phyloP scores from a whole-genome alignment of 2,113 vertebrate genomes.

The Pteruthius melanotis region DNA sequence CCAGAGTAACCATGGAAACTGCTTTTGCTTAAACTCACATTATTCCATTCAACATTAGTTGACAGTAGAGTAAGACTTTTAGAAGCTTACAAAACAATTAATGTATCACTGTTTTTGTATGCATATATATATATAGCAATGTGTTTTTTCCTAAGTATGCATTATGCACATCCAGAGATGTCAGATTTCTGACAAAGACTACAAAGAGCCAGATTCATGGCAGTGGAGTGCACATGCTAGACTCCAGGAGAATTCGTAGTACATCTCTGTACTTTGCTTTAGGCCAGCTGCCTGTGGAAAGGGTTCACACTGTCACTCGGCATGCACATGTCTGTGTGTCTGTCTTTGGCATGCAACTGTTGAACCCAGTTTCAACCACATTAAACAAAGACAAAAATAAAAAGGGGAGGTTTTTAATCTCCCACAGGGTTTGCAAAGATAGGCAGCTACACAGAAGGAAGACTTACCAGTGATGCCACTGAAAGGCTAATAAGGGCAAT shows the following conservation, averaged over 20 bases:
- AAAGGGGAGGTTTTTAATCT: background rate
- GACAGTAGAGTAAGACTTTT: constrained; percentile 56
- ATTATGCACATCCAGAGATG: background rate
- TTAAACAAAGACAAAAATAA: background rate
- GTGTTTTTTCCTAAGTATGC: background rate
- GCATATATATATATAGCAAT: background rate
- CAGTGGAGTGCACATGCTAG: background rate
- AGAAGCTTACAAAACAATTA: constrained; percentile 64
- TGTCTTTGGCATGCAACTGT: background rate
- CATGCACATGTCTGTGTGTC: background rate
- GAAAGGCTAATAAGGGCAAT: background rate
- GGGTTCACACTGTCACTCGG: background rate
- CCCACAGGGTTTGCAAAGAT: background rate
- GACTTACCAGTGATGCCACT: background rate
- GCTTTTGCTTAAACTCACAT: constrained; percentile 70
- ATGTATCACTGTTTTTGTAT: background rate
- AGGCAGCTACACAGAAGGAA: background rate
- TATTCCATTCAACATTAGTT: constrained; percentile 62
- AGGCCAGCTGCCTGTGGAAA: background rate
- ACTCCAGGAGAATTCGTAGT: background rate
- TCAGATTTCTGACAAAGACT: constrained; percentile 28
- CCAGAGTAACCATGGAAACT: constrained; percentile 78
- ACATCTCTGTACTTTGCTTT: background rate
- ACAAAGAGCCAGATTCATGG: background rate
- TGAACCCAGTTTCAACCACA: background rate